phyloP scores from a whole-genome alignment of 2,888 invertebrate genomes.

The Diplolepis rosae region DNA sequence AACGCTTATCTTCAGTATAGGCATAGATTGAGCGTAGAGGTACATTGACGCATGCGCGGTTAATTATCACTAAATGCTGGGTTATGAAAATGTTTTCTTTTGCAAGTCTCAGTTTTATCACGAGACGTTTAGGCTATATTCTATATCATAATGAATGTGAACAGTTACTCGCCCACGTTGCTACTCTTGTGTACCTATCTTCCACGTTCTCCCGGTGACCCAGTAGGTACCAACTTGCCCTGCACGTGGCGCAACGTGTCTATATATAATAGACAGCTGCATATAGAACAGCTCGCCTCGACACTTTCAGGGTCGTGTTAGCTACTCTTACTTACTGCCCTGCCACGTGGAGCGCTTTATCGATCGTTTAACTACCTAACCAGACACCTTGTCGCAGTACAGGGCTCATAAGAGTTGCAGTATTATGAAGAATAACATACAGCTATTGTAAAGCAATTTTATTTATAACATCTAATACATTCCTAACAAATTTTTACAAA shows the following conservation, averaged over 20 bases:
- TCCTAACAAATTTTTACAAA: background rate
- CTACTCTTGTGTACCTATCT: slow-evolving; percentile 47
- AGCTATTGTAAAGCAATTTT: background rate
- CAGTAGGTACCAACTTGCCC: slow-evolving; percentile 56
- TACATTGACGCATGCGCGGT: background rate
- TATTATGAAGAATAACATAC: background rate
- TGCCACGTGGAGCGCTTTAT: slow-evolving; percentile 35
- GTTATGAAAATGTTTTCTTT: background rate
- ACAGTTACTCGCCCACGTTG: slow-evolving; percentile 35
- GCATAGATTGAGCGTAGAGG: background rate
- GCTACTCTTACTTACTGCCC: background rate
- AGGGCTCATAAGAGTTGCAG: slow-evolving; percentile 2
- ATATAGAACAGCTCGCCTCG: slow-evolving; percentile 55
- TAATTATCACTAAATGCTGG: background rate
- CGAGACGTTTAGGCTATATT: background rate
- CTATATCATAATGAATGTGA: slow-evolving; percentile 10
- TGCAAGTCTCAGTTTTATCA: background rate
- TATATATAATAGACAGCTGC: slow-evolving; percentile 62
- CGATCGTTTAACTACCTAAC: slow-evolving; percentile 38
- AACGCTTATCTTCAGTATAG: background rate
- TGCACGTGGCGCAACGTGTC: slow-evolving; percentile 53
- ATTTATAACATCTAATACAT: background rate
- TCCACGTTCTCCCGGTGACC: slow-evolving; percentile 65
- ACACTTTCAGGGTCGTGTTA: slow-evolving; percentile 30
- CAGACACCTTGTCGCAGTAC: slow-evolving; percentile 39